A percentile compares a stretch with the other conserved stretches of the same genome.
Evolutionary conservation across 2,797 vertebrate species (phyloP).

Genomic region (Myioborus miniatus): DNA sequence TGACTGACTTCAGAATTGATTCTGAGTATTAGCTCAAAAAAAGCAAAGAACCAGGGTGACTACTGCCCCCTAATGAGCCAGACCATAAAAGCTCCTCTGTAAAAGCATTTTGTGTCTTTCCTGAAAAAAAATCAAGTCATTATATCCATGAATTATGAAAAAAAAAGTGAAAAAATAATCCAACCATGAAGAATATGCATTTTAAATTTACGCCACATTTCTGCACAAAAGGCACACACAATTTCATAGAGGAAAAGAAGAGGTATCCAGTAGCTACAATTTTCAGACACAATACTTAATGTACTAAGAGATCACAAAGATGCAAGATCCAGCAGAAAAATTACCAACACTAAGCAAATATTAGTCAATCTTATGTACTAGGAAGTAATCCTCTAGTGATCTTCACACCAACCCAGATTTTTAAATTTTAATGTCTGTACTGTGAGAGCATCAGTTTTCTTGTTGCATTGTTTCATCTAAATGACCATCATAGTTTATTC

Average conservation of each 20-base stretch:
- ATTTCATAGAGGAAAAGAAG: slow-evolving; percentile 26
- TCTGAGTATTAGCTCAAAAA: slow-evolving; percentile 34
- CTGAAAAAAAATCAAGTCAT: neutral
- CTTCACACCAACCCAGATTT: neutral
- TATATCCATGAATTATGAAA: neutral
- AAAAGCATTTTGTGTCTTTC: neutral
- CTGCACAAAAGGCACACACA: neutral
- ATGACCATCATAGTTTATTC: neutral
- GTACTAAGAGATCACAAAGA: neutral
- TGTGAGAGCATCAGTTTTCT: neutral
- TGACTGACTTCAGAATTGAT: slow-evolving; percentile 61
- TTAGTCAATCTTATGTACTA: neutral
- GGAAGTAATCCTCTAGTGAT: neutral
- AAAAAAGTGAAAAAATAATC: neutral
- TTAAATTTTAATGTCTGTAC: neutral
- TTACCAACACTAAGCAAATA: neutral
- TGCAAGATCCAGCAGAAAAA: neutral
- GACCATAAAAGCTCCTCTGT: neutral
- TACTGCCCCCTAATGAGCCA: slow-evolving; percentile 76
- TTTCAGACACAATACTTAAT: neutral
- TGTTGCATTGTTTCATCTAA: neutral
- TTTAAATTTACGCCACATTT: neutral
- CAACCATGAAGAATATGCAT: neutral
- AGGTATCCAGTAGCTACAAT: neutral
- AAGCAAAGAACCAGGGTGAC: neutral